Evolutionary conservation across 2,888 invertebrate species (phyloP).

Genomic region (Yponomeuta evonymella): DNA sequence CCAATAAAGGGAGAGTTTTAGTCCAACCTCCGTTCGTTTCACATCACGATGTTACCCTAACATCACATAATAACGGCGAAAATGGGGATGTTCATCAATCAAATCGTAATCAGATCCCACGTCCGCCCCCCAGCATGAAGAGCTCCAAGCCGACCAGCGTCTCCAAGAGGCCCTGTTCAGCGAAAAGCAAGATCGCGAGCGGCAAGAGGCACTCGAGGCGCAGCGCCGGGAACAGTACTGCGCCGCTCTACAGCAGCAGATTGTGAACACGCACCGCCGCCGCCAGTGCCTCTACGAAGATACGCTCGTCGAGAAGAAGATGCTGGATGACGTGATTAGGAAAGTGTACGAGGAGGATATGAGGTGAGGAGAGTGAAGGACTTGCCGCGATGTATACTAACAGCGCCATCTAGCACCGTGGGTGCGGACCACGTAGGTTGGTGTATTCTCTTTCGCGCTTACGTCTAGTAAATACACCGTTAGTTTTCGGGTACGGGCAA

Average conservation of each 20-base stretch:
- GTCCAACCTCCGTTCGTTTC: too few relatives aligned
- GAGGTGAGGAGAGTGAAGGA: constrained; percentile 40
- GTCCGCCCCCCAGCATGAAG: constrained; percentile 40
- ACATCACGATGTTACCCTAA: too few relatives aligned
- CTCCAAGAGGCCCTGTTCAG: constrained; percentile 50
- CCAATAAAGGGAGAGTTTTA: too few relatives aligned
- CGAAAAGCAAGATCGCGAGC: constrained; percentile 51
- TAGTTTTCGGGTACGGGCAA: too few relatives aligned
- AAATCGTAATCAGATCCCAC: not conserved
- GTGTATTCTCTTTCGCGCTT: too few relatives aligned
- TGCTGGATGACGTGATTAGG: constrained; percentile 77
- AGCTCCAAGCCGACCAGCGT: constrained; percentile 43
- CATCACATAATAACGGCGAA: not conserved
- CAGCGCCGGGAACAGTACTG: constrained; percentile 55
- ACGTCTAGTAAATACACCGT: too few relatives aligned
- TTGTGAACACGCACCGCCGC: constrained; percentile 68
- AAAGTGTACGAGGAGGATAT: constrained; percentile 79
- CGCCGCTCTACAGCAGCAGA: constrained; percentile 74
- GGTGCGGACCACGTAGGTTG: too few relatives aligned
- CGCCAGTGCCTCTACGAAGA: constrained; percentile 75
- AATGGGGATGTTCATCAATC: not conserved
- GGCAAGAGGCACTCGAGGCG: constrained; percentile 32
- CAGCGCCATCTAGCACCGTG: too few relatives aligned
- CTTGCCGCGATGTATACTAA: too few relatives aligned
- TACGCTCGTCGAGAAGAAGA: constrained; percentile 76